Conservation (phyloP, 2,888 invertebrate species). For the Ellobium chinense region DNA sequence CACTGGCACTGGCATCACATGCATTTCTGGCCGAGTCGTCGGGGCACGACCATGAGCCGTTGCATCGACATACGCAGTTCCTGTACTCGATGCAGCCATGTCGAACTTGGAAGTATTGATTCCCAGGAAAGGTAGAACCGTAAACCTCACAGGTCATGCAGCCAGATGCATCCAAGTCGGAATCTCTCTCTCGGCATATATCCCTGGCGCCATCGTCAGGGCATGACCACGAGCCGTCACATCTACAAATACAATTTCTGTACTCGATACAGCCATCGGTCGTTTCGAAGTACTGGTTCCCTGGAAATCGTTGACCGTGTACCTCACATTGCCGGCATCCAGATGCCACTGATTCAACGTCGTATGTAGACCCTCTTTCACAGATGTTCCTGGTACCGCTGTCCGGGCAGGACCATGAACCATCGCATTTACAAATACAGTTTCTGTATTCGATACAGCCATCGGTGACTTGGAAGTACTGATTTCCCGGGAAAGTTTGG, state of each 20-base stretch:
- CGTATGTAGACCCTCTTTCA: conserved; percentile 44
- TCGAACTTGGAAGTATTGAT: conserved; percentile 55
- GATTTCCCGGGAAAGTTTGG: conserved; percentile 56
- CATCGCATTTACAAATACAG: conserved; percentile 66
- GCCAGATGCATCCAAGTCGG: neutral
- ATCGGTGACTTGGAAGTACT: conserved; percentile 57
- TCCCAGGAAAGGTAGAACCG: conserved; percentile 53
- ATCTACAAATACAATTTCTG: conserved; percentile 63
- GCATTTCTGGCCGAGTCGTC: conserved; percentile 57
- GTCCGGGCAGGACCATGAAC: conserved; percentile 63
- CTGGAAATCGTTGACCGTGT: neutral
- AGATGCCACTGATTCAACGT: neutral
- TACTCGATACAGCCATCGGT: conserved; percentile 64
- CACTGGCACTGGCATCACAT: neutral
- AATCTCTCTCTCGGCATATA: conserved; percentile 48
- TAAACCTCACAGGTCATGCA: conserved; percentile 43
- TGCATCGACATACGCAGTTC: conserved; percentile 65
- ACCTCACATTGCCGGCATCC: neutral
- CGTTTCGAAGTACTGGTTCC: conserved; percentile 55
- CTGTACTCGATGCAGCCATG: conserved; percentile 58
- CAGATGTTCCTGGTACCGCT: conserved; percentile 53
- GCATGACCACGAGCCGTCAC: conserved; percentile 70
- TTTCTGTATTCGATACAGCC: conserved; percentile 64
- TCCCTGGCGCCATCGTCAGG: conserved; percentile 54
- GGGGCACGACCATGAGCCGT: conserved; percentile 69